Conservation (phyloP, 2,113 vertebrate species). For the Phalacrocorax carbo region DNA sequence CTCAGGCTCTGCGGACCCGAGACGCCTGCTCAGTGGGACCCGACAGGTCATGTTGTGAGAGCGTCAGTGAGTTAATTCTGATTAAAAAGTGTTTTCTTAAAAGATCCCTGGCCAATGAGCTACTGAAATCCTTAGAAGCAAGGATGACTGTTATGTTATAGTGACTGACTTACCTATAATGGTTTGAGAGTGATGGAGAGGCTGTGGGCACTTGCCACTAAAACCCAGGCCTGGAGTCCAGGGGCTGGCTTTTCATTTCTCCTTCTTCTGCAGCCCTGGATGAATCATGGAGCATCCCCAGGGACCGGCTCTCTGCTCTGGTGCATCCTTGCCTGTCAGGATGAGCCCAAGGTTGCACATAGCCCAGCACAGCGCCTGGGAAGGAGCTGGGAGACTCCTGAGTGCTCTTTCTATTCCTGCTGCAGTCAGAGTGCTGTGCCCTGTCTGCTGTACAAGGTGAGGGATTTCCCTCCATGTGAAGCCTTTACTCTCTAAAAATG, state of each 20-base stretch:
- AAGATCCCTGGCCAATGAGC: background rate
- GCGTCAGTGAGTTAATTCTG: background rate
- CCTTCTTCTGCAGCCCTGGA: background rate
- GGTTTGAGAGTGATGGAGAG: too few species aligned
- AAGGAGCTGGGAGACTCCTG: background rate
- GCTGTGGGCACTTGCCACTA: background rate
- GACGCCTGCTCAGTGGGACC: background rate
- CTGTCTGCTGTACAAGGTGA: background rate
- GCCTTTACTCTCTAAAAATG: background rate
- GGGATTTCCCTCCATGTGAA: background rate
- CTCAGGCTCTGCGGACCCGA: background rate
- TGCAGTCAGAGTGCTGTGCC: fast-evolving
- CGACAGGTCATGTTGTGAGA: fast-evolving
- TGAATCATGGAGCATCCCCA: background rate
- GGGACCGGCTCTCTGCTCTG: fast-evolving
- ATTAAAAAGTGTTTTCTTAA: too few species aligned
- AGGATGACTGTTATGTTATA: fast-evolving
- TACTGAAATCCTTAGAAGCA: background rate
- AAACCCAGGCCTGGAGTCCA: background rate
- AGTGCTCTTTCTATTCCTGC: fast-evolving
- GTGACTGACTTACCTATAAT: background rate
- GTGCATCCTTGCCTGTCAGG: background rate
- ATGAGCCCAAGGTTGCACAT: background rate
- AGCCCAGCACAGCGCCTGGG: fast-evolving
- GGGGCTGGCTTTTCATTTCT: background rate